Base-by-base conservation (phyloP, 2,888 invertebrate genomes). In the Biston betularia region DNA sequence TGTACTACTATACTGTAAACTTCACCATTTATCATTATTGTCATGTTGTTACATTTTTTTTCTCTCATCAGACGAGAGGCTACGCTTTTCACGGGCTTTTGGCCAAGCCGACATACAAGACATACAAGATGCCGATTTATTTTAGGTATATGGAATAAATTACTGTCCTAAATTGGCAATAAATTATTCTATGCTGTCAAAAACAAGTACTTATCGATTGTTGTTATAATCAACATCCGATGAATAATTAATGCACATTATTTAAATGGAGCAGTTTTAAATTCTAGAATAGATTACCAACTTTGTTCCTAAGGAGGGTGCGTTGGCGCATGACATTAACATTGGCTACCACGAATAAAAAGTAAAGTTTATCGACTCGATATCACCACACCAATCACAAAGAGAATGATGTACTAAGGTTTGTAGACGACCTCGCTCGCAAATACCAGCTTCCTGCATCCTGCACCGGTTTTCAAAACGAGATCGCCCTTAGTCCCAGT, bases 391-490 rank as follows among this genome's bases (percentile, higher is more conserved):
- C 66, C 48, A 57, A 65, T 48, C 63, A 75, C 74, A 75, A 74
- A 72, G 72, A 72, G 70, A 72, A 65, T 82, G 83, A 86, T 85
- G 83, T 68, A 81, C 85, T 74, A 76, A 70, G 76, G 76, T 71
- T 77, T 78, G 80, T 82, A 63, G 83, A 45, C 74, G 85, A 63
- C 88, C 89, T 88, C 76, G 87, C 71, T 72, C 24, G 73, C 72
- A 84, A 87, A 86, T 85, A 84, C 76, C 87, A 86, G 79, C 85
- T 87, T 88, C 88, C 87, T 84, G 84, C 69, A 78, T 81, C 78
- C 82, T 83, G 83, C 85, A 87, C 87, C 85, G 86, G 88, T 88
- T 88, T 80, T 73, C 65, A 74, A 83, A 85, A 86, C 81, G 72
- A 82, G 83, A 83, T 83, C 83, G 82, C 85, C 82, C 85, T 83